Percentiles rank a stretch among this genome's conserved stretches.
These are phyloP conservation scores for Mus spretus DNA, from an alignment of 2,797 vertebrate genomes.

Conservation along the genomic window DNA sequence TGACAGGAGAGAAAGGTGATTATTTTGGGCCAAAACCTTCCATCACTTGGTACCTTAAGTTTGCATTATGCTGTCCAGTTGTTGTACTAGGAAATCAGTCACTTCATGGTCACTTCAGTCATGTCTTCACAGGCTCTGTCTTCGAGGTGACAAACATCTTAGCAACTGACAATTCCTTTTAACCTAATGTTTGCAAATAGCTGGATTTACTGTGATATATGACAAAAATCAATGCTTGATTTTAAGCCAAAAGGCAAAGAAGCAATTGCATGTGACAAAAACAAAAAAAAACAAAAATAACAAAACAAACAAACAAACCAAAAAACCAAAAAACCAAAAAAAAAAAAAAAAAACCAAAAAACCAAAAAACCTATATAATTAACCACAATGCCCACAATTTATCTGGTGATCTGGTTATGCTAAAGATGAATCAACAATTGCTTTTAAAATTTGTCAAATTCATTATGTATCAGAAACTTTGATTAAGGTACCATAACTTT, in stretches of 20 bases:
- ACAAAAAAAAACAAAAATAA: no score
- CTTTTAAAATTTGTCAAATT: slow-evolving; percentile 60
- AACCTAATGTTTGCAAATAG: slow-evolving; percentile 71
- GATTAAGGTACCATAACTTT: slow-evolving; percentile 59
- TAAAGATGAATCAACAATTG: slow-evolving; percentile 78
- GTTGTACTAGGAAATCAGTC: neutral
- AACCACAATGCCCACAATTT: neutral
- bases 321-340: no score
- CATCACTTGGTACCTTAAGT: neutral
- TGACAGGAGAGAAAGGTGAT: neutral
- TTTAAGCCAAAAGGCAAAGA: slow-evolving; percentile 7
- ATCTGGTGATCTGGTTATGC: slow-evolving; percentile 45
- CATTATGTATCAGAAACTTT: slow-evolving; percentile 75
- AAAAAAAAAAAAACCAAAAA: no score
- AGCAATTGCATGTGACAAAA: neutral
- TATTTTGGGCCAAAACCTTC: neutral
- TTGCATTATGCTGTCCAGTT: neutral
- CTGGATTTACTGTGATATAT: slow-evolving; percentile 74
- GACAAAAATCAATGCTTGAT: neutral
- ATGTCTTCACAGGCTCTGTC: neutral
- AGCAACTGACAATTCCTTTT: slow-evolving; percentile 66
- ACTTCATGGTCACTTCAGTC: neutral
- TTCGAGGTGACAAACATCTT: slow-evolving; percentile 35
- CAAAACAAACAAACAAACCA: no score
- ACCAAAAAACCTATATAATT: neutral